phyloP scores from a whole-genome alignment of 2,113 vertebrate genomes.

The Eudyptes chrysolophus region DNA sequence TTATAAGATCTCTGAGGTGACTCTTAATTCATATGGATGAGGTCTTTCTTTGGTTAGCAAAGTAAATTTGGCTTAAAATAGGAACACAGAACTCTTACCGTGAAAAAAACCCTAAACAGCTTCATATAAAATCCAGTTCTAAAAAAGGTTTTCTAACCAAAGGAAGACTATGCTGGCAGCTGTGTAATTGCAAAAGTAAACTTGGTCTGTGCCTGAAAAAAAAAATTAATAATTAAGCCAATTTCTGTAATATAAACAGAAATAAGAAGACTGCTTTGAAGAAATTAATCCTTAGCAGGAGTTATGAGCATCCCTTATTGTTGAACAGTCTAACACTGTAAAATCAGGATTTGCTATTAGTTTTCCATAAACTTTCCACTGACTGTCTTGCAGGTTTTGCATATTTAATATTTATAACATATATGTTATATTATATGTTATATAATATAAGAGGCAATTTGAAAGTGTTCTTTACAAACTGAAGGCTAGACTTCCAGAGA shows the following conservation, averaged over 20 bases:
- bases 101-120: fast-evolving
- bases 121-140: background rate
- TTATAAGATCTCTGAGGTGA: background rate
- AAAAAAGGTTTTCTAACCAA: background rate
- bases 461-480: background rate
- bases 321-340: background rate
- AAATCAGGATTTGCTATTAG: background rate
- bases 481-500: background rate
- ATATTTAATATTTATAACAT: background rate
- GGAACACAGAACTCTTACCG: background rate
- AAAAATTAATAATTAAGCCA: background rate
- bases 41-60: background rate
- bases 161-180: background rate
- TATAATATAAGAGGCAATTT: background rate
- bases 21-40: background rate
- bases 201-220: background rate
- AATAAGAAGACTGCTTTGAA: background rate
- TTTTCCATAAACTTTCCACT: background rate
- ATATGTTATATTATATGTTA: too few species aligned
- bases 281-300: background rate
- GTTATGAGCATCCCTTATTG: background rate
- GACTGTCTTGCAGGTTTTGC: background rate
- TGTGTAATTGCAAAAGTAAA: background rate
- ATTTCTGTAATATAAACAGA: background rate
- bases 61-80: background rate